Base-by-base conservation (phyloP, 2,888 invertebrate species). In the Dendrolimus pini region DNA sequence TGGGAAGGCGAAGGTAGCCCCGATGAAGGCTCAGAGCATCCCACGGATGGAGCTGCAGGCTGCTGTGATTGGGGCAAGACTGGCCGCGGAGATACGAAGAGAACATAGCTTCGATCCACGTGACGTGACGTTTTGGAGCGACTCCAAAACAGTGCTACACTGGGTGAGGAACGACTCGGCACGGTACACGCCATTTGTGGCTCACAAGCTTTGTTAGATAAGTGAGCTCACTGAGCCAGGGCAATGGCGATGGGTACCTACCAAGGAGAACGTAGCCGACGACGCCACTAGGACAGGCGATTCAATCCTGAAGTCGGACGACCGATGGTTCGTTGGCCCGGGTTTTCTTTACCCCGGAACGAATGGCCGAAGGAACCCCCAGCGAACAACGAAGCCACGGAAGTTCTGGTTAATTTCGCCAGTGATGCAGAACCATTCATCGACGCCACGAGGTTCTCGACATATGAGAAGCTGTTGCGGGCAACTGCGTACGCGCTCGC, bases 181-280 rank as follows among this genome's bases (percentile, higher is more conserved):
- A 42, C 41, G 53, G 13, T 56, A 53, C 30, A 54, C 53, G 13
- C 56, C 55, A 2, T 58, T 18, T 42, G 58, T 58, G 7, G 55
- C 58, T 41, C 55, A 58, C 30, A 41, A 56, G 2, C 41, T 58
- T 13, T 7, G 55, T 9, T 54, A 55, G 18, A 58, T 56, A 12
- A 7, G 41, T 9, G 58, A 58, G 13, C 13, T 55, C 2, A 58
- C 58, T 2, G 6, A 9, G 1, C 10, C 42, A 3, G n/a, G 10
- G 1, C 10, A 56, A n/a, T 58, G 58, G 58, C 53, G 52, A 9
- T 58, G 52, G 53, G 41, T 56, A 41, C 55, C 58, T 0, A 41
- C 56, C 3, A n/a, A 9, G 2, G 7, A 12, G 8, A 58, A 56
- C 52, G 56, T 54, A 10, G 55, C 56, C 8, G 58, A 58, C 42